A percentile compares a stretch with the other conserved stretches of the same genome.
Conservation (phyloP, 2,888 invertebrate genomes). For the Ichneumoninae sp. region DNA sequence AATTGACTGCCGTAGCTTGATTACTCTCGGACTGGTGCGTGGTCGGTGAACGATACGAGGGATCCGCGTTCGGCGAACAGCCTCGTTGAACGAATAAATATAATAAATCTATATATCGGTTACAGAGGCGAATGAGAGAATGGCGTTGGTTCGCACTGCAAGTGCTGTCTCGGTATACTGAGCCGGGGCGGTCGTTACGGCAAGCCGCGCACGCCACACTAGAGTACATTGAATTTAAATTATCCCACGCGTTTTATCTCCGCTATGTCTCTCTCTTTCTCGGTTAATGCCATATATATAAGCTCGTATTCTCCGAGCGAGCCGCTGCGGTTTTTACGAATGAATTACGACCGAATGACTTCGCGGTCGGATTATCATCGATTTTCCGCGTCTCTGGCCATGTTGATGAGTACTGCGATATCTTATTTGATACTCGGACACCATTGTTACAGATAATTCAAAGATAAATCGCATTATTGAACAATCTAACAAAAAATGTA, state of each 20-base stretch:
- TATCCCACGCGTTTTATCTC: conserved; percentile 69
- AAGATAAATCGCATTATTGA: background rate
- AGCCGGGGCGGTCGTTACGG: conserved; percentile 60
- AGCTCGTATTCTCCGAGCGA: conserved; percentile 12
- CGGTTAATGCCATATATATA: conserved; percentile 18
- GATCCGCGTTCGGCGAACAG: conserved; percentile 60
- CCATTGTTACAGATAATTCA: background rate
- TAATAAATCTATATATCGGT: conserved; percentile 62
- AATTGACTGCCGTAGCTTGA: conserved; percentile 26
- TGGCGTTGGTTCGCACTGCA: conserved; percentile 43
- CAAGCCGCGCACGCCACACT: conserved; percentile 59
- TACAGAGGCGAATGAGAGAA: conserved; percentile 15
- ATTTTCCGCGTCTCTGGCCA: conserved; percentile 22
- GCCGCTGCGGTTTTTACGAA: conserved; percentile 40
- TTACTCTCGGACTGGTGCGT: conserved; percentile 42
- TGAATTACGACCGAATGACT: conserved; percentile 51
- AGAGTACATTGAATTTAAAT: conserved; percentile 74
- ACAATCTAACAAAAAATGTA: background rate
- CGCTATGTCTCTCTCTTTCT: conserved; percentile 40
- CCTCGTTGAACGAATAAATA: conserved; percentile 65
- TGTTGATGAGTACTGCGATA: background rate
- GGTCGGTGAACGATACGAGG: conserved; percentile 46
- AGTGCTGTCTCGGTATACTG: conserved; percentile 41
- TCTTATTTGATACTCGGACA: background rate
- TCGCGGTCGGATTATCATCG: conserved; percentile 33